phyloP scores from a whole-genome alignment of 2,888 invertebrate species.

The Acrobasis repandana region DNA sequence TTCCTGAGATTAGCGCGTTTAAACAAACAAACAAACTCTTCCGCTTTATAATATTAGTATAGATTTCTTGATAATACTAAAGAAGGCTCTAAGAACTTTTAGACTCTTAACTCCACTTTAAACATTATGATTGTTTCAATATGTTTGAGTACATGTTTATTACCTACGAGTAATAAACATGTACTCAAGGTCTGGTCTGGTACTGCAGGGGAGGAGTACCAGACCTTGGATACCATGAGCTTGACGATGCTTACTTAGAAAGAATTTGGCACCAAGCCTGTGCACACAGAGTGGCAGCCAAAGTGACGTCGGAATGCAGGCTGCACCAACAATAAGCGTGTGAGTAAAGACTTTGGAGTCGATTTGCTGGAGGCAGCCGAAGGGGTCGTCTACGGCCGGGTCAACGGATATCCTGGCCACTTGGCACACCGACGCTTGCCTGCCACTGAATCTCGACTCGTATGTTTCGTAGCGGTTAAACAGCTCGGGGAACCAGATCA shows the following conservation, averaged over 20 bases:
- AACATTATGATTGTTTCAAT: too few relatives aligned
- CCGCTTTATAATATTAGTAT: too few relatives aligned
- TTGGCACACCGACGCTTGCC: conserved; percentile 89
- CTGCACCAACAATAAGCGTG: conserved; percentile 90
- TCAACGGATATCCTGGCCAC: conserved; percentile 86
- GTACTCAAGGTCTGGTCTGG: too few relatives aligned
- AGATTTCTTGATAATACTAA: too few relatives aligned
- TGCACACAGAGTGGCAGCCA: conserved; percentile 91
- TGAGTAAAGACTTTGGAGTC: conserved; percentile 88
- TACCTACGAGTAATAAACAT: too few relatives aligned
- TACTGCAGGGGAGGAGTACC: too few relatives aligned
- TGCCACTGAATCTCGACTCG: conserved; percentile 85
- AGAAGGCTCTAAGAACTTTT: too few relatives aligned
- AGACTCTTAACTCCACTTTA: too few relatives aligned
- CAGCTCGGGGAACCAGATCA: conserved; percentile 96
- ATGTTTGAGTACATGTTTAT: too few relatives aligned
- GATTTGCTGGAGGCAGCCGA: conserved; percentile 85
- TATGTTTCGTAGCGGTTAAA: conserved; percentile 92
- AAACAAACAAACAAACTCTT: too few relatives aligned
- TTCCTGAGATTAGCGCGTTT: too few relatives aligned
- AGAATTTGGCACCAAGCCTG: conserved; percentile 90
- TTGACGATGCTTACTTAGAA: conserved; percentile 84
- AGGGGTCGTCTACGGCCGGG: conserved; percentile 68
- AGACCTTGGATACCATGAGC: not conserved
- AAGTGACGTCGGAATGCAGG: conserved; percentile 91